Conservation (phyloP, 1,140 invertebrate species). For the Cheumatopsyche charites region DNA sequence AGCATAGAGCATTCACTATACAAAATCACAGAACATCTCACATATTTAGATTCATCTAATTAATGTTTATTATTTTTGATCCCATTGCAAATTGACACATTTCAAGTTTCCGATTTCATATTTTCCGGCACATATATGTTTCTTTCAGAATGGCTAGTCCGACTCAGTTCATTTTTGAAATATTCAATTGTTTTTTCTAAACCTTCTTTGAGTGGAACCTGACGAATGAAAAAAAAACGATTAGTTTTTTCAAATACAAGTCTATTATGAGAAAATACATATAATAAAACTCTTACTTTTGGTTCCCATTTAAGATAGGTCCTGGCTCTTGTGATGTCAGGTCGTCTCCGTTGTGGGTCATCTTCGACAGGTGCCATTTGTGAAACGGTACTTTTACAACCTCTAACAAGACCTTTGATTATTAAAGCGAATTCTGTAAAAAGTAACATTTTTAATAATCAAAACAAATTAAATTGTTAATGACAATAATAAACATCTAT, state of each 20-base stretch:
- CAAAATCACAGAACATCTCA: slow-evolving; percentile 17
- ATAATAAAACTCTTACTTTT: slow-evolving; percentile 66
- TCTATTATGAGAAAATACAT: background rate
- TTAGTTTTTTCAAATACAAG: slow-evolving; percentile 9
- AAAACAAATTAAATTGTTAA: too few species aligned
- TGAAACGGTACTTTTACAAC: slow-evolving; percentile 83
- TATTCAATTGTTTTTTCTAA: slow-evolving; percentile 89
- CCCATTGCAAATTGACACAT: background rate
- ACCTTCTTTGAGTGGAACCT: slow-evolving; percentile 81
- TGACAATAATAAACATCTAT: background rate
- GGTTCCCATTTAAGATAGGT: slow-evolving; percentile 90
- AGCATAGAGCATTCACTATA: slow-evolving; percentile 7
- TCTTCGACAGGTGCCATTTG: slow-evolving; percentile 87
- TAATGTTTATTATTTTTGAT: background rate
- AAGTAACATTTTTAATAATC: too few species aligned
- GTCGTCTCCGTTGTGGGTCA: slow-evolving; percentile 92
- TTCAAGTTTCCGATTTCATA: slow-evolving; percentile 26
- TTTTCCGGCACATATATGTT: slow-evolving; percentile 50
- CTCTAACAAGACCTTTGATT: slow-evolving; percentile 83
- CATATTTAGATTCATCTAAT: background rate
- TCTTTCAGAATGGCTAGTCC: slow-evolving; percentile 60
- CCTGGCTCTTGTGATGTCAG: slow-evolving; percentile 91
- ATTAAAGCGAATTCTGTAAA: slow-evolving; percentile 89
- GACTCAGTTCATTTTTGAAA: slow-evolving; percentile 84
- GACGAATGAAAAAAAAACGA: slow-evolving; percentile 49